Evolutionary conservation across 2,888 invertebrate genomes (phyloP).

Genomic region (Nymphalis c-album): DNA sequence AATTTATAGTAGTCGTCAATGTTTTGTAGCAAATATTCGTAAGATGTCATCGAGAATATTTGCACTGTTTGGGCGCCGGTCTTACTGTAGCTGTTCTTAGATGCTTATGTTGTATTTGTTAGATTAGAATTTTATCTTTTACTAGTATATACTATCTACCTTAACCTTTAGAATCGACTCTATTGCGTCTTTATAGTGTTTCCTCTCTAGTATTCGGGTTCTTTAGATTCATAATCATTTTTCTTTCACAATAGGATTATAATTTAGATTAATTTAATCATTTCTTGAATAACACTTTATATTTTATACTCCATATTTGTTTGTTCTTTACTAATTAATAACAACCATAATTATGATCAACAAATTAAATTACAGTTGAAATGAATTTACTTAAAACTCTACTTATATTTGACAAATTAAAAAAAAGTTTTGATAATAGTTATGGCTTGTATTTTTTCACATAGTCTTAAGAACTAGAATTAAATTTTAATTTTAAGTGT

Average conservation of each 20-base stretch:
- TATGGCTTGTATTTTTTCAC: constrained; percentile 37
- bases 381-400: neutral
- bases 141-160: constrained; percentile 31
- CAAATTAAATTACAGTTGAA: neutral
- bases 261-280: neutral
- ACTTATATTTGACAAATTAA: constrained; percentile 2
- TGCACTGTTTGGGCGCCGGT: constrained; percentile 4
- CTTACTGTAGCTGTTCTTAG: constrained; percentile 63
- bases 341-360: too few relatives aligned
- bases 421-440: constrained; percentile 14
- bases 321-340: neutral
- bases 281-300: neutral
- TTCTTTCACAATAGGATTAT: neutral
- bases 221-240: too few relatives aligned
- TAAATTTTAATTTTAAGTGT: constrained; percentile 21
- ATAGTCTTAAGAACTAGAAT: constrained; percentile 17
- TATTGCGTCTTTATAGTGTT: constrained; percentile 6
- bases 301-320: neutral
- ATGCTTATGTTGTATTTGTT: constrained; percentile 49
- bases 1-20: constrained; percentile 1
- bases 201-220: constrained; percentile 2
- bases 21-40: neutral
- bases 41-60: neutral
- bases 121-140: constrained; percentile 42
- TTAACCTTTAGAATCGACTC: constrained; percentile 14